Percentiles rank a stretch among this genome's conserved stretches.
Evolutionary conservation across 2,888 invertebrate species (phyloP).

Genomic region (Drosophila paramelanica): DNA sequence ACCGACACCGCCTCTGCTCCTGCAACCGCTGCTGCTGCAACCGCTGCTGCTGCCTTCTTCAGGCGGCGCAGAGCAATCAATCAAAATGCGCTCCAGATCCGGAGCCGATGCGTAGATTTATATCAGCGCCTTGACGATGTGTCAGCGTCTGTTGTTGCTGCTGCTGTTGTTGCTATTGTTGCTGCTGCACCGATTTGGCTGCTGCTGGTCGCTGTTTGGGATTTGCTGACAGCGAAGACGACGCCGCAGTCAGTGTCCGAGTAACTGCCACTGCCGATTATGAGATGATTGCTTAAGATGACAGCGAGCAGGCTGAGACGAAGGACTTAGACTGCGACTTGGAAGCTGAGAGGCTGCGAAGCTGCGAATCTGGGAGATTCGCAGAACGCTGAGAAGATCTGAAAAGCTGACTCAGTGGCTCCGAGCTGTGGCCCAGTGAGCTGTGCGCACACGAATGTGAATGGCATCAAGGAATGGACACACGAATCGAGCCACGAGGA

Average conservation of each 20-base stretch:
- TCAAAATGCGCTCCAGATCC: constrained; percentile 68
- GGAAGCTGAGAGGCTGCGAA: constrained; percentile 12
- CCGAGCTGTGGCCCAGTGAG: constrained; percentile 38
- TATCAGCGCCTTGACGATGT: constrained; percentile 67
- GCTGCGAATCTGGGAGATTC: constrained; percentile 1
- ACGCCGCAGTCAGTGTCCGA: constrained; percentile 34
- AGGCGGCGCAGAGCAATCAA: constrained; percentile 54
- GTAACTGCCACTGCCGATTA: constrained; percentile 76
- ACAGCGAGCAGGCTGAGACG: constrained; percentile 73
- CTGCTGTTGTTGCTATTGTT: constrained; percentile 31
- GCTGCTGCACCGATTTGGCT: constrained; percentile 42
- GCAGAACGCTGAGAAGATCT: constrained; percentile 1
- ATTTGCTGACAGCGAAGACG: constrained; percentile 54
- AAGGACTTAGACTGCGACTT: constrained; percentile 20
- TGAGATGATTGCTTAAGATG: constrained; percentile 80
- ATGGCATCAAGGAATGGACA: constrained; percentile 31
- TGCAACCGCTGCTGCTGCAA: not conserved
- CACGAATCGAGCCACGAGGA: constrained; percentile 52
- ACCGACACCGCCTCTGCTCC: not conserved
- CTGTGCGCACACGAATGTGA: constrained; percentile 37
- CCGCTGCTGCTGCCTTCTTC: constrained; percentile 7
- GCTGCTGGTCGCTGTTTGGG: constrained; percentile 28
- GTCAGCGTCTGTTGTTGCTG: constrained; percentile 50
- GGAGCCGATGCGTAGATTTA: constrained; percentile 62
- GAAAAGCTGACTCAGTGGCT: constrained; percentile 40